phyloP scores from a whole-genome alignment of 2,113 vertebrate species.

The Alligator sinensis region DNA sequence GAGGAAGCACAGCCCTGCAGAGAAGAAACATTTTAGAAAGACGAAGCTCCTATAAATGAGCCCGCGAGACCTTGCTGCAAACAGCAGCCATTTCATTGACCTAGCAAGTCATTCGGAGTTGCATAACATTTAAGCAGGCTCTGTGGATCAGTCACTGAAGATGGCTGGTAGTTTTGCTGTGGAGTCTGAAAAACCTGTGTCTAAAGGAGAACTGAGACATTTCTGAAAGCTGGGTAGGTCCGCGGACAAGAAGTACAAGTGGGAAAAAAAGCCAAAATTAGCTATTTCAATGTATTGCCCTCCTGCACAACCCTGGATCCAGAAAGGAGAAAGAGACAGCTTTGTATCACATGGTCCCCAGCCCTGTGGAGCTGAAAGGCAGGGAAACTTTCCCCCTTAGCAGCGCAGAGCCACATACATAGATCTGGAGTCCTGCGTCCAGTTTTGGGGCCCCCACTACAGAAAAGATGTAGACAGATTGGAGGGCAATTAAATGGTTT shows the following conservation, averaged over 20 bases:
- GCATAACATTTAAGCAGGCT: neutral
- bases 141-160: neutral
- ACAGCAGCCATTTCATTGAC: neutral
- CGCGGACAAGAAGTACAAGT: neutral
- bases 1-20: neutral
- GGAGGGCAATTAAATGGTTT: too few species aligned
- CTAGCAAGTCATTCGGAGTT: fast-evolving
- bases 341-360: neutral
- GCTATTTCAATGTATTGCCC: neutral
- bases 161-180: neutral
- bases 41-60: neutral
- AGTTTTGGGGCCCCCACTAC: too few species aligned
- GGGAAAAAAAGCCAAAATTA: neutral
- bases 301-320: neutral
- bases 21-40: neutral
- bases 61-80: neutral
- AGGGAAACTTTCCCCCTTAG: neutral
- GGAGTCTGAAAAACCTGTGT: neutral
- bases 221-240: neutral
- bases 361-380: neutral
- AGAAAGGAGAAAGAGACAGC: neutral
- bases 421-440: too few species aligned
- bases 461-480: too few species aligned
- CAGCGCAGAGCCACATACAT: neutral
- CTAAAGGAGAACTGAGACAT: neutral